Percentiles rank a stretch among this genome's conserved stretches.
phyloP scores from a whole-genome alignment of 2,113 vertebrate genomes.

The Rhombomys opimus region DNA sequence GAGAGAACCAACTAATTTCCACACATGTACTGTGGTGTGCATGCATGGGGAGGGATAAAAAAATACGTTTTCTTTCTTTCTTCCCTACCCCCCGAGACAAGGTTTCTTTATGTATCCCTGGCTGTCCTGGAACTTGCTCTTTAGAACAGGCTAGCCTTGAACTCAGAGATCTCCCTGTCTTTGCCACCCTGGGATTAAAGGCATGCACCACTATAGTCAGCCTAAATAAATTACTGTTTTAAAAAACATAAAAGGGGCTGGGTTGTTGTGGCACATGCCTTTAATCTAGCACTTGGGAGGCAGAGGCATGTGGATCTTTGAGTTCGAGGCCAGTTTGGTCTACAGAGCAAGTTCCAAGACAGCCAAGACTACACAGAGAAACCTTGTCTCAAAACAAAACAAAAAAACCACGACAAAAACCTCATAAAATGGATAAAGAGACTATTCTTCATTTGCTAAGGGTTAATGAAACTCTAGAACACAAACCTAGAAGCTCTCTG shows the following conservation, averaged over 20 bases:
- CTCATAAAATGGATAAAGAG: neutral
- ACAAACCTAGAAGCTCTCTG: neutral
- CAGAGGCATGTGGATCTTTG: neutral
- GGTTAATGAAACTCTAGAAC: conserved; percentile 41
- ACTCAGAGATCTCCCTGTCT: neutral
- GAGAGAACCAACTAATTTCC: neutral
- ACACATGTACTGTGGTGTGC: neutral
- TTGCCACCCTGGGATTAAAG: neutral
- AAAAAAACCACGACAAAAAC: neutral
- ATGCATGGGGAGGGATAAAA: neutral
- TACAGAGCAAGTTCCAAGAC: neutral
- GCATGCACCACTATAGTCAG: neutral
- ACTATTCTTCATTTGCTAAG: neutral
- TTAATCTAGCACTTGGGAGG: neutral
- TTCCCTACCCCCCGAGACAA: neutral
- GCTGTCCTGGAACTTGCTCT: neutral
- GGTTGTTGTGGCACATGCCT: neutral
- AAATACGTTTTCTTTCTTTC: neutral
- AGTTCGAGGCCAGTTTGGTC: neutral
- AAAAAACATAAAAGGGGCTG: neutral
- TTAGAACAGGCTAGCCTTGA: neutral
- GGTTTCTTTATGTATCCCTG: neutral
- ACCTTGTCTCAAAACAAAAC: neutral
- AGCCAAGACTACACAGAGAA: neutral
- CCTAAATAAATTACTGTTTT: neutral